Evolutionary conservation across 2,888 invertebrate species (phyloP), one percentile per base, ranked within the genome.

Genomic region (Mesorhabditis spiculigera): DNA sequence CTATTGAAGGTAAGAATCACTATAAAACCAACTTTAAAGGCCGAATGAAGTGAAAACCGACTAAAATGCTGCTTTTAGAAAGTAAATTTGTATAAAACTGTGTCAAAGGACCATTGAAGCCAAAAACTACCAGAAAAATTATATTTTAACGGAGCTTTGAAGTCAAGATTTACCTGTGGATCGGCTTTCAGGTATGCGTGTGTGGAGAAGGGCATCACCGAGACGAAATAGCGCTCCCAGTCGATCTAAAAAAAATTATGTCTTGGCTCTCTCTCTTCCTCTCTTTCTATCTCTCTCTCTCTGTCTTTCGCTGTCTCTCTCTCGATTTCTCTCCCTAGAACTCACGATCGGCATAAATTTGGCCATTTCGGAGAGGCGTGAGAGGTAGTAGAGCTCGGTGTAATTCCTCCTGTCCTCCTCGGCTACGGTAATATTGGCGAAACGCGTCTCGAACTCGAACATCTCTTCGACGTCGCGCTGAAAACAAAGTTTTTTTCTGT

Each of bases 321-420:
- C n/a, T n/a, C n/a, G n/a, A n/a, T n/a, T n/a, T n/a, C n/a, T n/a
- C n/a, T n/a, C n/a, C n/a, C n/a, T n/a, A 64, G 58, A 64, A 66
- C 76, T 62, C 65, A 84, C 83, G 69, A 84, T 75, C 5, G 83
- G 82, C 67, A 86, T 73, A n/a, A 81, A 70, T 50, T 76, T 69
- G 6, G 75, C 68, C 45, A 85, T 66, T 63, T 82, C 80, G 16
- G 72, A 68, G 16, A 85, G 71, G 6, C 73, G 72, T 61, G 74
- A 67, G 43, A 80, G 69, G 75, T 85, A 84, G 74, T 86, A 83
- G 66, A 82, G 70, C 28, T 71, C 72, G 0, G 76, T 76, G 70
- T 71, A 78, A 66, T 80, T 80, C 28, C 85, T 68, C 5, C 86
- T 72, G 43, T 86, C 78, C 66, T 84, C 85, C 68, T 85, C 83